Evolutionary conservation across 2,113 vertebrate species (phyloP).

Genomic region (Chlamydotis undulata): DNA sequence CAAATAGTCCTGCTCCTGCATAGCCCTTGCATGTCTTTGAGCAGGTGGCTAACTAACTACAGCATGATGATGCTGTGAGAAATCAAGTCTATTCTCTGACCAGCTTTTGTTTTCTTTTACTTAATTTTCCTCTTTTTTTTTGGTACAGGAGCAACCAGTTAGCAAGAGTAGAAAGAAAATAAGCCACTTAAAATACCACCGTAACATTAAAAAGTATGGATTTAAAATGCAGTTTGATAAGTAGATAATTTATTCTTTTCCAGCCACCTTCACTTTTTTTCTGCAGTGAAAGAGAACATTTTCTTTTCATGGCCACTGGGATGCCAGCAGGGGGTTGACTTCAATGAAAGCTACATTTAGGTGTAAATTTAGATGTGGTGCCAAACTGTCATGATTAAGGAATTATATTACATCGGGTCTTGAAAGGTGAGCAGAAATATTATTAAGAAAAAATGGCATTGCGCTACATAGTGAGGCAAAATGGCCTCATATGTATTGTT

Average conservation of each 20-base stretch:
- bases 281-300: slow-evolving; percentile 27
- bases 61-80: background rate
- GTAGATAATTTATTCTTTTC: slow-evolving; percentile 17
- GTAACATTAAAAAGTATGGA: slow-evolving; percentile 29
- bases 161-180: slow-evolving; percentile 3
- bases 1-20: background rate
- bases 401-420: background rate
- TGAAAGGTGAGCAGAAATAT: slow-evolving; percentile 49
- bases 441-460: slow-evolving; percentile 31
- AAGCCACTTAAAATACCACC: slow-evolving; percentile 2
- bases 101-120: slow-evolving; percentile 55
- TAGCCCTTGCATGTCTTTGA: background rate
- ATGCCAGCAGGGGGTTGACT: slow-evolving; percentile 29
- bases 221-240: slow-evolving; percentile 47
- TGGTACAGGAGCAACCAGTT: slow-evolving; percentile 16
- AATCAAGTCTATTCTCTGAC: background rate
- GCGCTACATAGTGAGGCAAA: background rate
- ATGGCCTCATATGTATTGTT: slow-evolving; percentile 26
- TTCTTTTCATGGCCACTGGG: slow-evolving; percentile 18
- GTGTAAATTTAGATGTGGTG: slow-evolving; percentile 42
- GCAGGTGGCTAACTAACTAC: background rate
- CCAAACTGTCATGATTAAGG: slow-evolving; percentile 52
- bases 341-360: slow-evolving; percentile 47
- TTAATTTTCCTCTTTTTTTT: slow-evolving; percentile 31
- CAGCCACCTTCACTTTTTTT: slow-evolving; percentile 27